Evolutionary conservation across 2,113 vertebrate species (phyloP), one percentile per base, ranked within the genome.

Genomic region (Prunella himalayana): DNA sequence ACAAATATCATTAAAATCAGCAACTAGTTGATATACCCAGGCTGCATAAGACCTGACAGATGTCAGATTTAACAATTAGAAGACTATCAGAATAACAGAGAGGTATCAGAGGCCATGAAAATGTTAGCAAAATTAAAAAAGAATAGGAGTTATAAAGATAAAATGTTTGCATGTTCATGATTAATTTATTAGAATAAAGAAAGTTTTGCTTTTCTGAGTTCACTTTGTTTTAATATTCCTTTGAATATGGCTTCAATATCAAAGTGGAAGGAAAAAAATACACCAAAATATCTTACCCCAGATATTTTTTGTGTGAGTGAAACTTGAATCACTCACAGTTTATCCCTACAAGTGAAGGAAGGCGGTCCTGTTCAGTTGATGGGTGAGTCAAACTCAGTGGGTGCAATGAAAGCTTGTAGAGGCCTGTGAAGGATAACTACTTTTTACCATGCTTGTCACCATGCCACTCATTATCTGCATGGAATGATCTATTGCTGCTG

Each of bases 401-500:
- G 63, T 88, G 28, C 42, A 66, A 88, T 57, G 78, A 77, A 86
- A 88, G 15, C 59, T 83, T 94, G 92, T 63, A 73, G 68, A 93
- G 31, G 22, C 63, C 82, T 93, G 68, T 83, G 72, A 59, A 70
- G 64, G 42, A 70, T 86, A 90, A 77, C 51, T 81, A 30, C 64
- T 45, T 92, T 94, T 92, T 88, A 86, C 68, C 82, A 66, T 1
- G 16, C 68, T 92, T 95, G 95, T 93, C 79, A 88, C 90, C 71
- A 70, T 88, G 80, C 82, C 76, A 83, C 79, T 96, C 68, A 88
- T 35, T 94, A 61, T 77, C 85, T 88, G 33, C 50, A 51, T 71
- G 42, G 63, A 88, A 81, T 93, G 51, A 94, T 88, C 76, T 95
- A 92, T 92, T 90, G 71, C 68, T 93, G 80, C 87, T 89, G 90